Evolutionary conservation across 2,888 invertebrate genomes (phyloP).

Genomic region (Metalampra italica): DNA sequence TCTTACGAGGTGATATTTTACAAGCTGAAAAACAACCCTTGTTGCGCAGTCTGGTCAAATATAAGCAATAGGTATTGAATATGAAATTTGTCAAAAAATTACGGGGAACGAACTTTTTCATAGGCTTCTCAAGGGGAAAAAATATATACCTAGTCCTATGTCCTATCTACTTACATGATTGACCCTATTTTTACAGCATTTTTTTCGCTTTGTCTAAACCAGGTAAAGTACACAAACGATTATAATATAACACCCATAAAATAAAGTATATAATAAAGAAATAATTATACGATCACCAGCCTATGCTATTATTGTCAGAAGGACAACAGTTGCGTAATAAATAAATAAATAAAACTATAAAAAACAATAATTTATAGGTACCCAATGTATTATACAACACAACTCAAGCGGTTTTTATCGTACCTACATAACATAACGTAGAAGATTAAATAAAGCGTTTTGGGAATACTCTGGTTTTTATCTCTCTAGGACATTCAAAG

Average conservation of each 20-base stretch:
- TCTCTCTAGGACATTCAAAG: slow-evolving; percentile 9
- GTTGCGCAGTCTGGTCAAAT: no score
- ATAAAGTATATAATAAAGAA: slow-evolving; percentile 14
- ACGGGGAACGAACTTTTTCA: no score
- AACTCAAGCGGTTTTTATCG: slow-evolving; percentile 2
- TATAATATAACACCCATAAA: slow-evolving; percentile 38
- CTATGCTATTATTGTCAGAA: slow-evolving; percentile 17
- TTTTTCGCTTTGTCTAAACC: no score
- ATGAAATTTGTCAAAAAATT: no score
- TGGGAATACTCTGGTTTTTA: slow-evolving; percentile 5
- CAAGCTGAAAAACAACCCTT: no score
- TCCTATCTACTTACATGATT: no score
- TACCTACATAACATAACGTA: slow-evolving; percentile 1
- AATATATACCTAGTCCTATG: no score
- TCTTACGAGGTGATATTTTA: no score
- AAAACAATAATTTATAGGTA: slow-evolving; percentile 16
- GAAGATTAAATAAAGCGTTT: slow-evolving; percentile 6
- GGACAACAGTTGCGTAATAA: slow-evolving; percentile 14
- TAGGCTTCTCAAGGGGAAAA: no score
- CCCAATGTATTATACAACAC: slow-evolving; percentile 5
- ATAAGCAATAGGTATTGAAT: no score
- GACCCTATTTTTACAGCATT: no score
- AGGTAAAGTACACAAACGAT: slow-evolving; percentile 26
- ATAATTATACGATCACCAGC: slow-evolving; percentile 16
- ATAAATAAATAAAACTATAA: slow-evolving; percentile 14